Conservation (phyloP, 2,113 vertebrate genomes). For the Capreolus pygargus region DNA sequence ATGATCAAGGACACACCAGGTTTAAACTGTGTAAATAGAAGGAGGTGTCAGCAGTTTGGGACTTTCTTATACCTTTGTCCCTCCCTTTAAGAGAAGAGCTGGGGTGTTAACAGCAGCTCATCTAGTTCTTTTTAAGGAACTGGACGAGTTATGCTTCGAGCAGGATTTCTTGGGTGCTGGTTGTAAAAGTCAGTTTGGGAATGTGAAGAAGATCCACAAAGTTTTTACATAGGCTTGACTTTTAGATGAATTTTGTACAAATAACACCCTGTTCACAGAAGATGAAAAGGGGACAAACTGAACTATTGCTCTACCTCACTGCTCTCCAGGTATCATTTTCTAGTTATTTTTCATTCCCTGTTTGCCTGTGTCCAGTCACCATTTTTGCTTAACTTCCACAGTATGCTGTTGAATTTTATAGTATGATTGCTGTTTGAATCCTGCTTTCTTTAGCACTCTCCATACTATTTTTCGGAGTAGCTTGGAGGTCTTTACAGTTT, state of each 20-base stretch:
- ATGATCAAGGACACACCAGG: neutral
- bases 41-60: fast-evolving
- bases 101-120: neutral
- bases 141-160: neutral
- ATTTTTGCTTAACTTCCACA: neutral
- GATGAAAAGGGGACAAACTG: neutral
- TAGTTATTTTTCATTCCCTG: neutral
- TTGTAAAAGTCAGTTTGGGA: neutral
- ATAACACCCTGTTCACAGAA: neutral
- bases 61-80: neutral
- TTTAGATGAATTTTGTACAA: neutral
- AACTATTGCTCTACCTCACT: neutral
- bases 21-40: neutral
- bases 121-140: neutral
- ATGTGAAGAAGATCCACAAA: neutral
- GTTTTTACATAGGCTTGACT: neutral
- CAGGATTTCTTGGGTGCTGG: neutral
- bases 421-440: neutral
- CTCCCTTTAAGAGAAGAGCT: neutral
- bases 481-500: neutral
- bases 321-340: neutral
- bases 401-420: neutral
- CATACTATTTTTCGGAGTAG: neutral
- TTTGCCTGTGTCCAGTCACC: neutral
- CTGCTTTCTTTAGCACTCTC: neutral